Base-by-base conservation (phyloP, 1,140 invertebrate genomes). In the Eumaeus atala region DNA sequence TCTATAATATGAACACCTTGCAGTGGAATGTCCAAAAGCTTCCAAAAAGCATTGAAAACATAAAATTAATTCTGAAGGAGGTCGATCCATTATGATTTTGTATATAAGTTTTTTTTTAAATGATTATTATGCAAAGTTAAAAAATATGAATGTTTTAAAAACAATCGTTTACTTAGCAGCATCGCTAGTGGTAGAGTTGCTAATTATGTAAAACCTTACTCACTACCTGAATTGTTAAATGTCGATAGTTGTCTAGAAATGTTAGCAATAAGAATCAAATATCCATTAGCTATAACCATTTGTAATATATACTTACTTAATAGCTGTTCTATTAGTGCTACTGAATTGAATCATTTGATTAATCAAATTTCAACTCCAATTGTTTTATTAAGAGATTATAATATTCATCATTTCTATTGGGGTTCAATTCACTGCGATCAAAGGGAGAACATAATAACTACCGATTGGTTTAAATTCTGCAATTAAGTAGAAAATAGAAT, bases 281-380 rank as follows among this genome's bases (percentile, higher is more conserved):
- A 18, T 48, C 44, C 44, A 48, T 17, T 48, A 16, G 16, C 16
- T 6, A n/a, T 48, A n/a, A n/a, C n/a, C n/a, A 48, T 21, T 48
- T 48, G 44, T 48, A 48, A 48, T 28, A 28, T 48, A 1, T 48
- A 48, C 44, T 28, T 48, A 18, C 44, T 17, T 48, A 48, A 48
- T 48, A 40, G 38, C 16, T 12, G 38, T 40, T 12, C 38, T 8
- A 40, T 40, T 40, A 10, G 38, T 40, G 38, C 6, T 1, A 40
- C 10, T 10, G 38, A 40, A 3, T 14, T 40, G 6, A 12, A 40
- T 40, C 1, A 40, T 40, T 6, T 40, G 7, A 12, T 40, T 40
- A 40, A 40, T 40, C 38, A 40, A 11, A 11, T 40, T 12, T 14
- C 38, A 2, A 40, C 7, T 1, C 38, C 38, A 12, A 12, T 40